Percentiles rank a stretch among this genome's conserved stretches.
These are phyloP conservation scores for Zeugodacus cucurbitae DNA, from an alignment of 1,140 invertebrate genomes.

Conservation along the genomic window DNA sequence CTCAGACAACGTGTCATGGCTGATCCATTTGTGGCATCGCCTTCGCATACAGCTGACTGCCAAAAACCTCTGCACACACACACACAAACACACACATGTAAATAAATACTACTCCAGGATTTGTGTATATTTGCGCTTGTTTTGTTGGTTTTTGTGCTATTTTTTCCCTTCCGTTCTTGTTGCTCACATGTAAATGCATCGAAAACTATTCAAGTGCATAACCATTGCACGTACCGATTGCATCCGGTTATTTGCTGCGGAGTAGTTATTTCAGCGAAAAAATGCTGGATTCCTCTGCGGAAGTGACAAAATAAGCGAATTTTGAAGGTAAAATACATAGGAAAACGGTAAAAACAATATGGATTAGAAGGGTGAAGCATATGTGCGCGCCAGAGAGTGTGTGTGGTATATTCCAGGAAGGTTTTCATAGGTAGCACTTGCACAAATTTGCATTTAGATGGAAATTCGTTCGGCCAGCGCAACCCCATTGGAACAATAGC, in stretches of 20 bases:
- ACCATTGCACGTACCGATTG: background rate
- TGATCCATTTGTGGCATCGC: conserved; percentile 30
- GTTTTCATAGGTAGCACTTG: conserved; percentile 10
- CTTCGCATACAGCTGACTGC: background rate
- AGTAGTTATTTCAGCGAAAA: background rate
- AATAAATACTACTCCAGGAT: background rate
- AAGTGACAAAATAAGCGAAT: conserved; percentile 30
- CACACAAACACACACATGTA: background rate
- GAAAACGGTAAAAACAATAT: conserved; percentile 23
- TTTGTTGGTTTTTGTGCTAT: background rate
- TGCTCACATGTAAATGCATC: background rate
- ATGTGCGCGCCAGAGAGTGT: background rate
- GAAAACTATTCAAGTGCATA: conserved; percentile 16
- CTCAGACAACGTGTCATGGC: conserved; percentile 11
- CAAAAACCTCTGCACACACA: background rate
- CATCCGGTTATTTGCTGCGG: background rate
- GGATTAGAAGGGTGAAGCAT: background rate
- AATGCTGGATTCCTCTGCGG: conserved; percentile 14
- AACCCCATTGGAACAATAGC: background rate
- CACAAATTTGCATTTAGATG: conserved; percentile 25
- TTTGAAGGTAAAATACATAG: conserved; percentile 34
- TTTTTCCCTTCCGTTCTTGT: background rate
- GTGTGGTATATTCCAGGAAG: background rate
- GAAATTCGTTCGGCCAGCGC: background rate
- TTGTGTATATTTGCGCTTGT: background rate